Evolutionary conservation across 2,113 vertebrate species (phyloP).

Genomic region (Corythoichthys haematopterus): DNA sequence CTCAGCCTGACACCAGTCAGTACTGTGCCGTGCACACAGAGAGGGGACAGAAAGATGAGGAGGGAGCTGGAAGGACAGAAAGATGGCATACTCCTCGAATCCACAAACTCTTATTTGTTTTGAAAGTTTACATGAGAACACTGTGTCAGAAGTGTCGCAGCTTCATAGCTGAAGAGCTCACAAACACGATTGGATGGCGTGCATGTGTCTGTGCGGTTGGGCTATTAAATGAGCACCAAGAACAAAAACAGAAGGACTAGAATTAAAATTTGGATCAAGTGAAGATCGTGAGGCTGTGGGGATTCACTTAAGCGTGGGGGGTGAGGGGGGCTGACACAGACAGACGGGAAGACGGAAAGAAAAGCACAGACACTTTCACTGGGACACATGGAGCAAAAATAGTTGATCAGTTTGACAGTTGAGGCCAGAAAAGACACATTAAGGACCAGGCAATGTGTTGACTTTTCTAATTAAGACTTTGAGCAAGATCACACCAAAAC

Average conservation of each 20-base stretch:
- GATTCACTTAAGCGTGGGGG: slow-evolving; percentile 24
- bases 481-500: slow-evolving; percentile 49
- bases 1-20: slow-evolving; percentile 62
- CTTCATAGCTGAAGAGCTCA: slow-evolving; percentile 2
- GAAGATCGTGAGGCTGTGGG: slow-evolving; percentile 31
- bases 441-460: slow-evolving; percentile 40
- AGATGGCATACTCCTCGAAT: slow-evolving; percentile 24
- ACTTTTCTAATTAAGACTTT: slow-evolving; percentile 61
- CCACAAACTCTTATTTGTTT: slow-evolving; percentile 30
- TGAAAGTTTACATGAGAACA: slow-evolving; percentile 10
- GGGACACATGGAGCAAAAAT: slow-evolving; percentile 21
- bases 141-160: slow-evolving; percentile 2
- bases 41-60: slow-evolving; percentile 38
- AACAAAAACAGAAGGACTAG: slow-evolving; percentile 33
- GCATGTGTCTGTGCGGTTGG: slow-evolving; percentile 6
- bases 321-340: slow-evolving; percentile 26
- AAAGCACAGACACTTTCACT: slow-evolving; percentile 39
- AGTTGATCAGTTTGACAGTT: slow-evolving; percentile 42
- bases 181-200: slow-evolving; percentile 3
- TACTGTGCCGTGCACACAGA: slow-evolving; percentile 53
- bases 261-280: slow-evolving; percentile 30
- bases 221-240: slow-evolving; percentile 24
- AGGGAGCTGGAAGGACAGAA: slow-evolving; percentile 31
- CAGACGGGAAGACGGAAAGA: slow-evolving; percentile 47
- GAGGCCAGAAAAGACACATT: slow-evolving; percentile 35